Base-by-base conservation (phyloP, 2,888 invertebrate species). In the Drosophila paranaensis region DNA sequence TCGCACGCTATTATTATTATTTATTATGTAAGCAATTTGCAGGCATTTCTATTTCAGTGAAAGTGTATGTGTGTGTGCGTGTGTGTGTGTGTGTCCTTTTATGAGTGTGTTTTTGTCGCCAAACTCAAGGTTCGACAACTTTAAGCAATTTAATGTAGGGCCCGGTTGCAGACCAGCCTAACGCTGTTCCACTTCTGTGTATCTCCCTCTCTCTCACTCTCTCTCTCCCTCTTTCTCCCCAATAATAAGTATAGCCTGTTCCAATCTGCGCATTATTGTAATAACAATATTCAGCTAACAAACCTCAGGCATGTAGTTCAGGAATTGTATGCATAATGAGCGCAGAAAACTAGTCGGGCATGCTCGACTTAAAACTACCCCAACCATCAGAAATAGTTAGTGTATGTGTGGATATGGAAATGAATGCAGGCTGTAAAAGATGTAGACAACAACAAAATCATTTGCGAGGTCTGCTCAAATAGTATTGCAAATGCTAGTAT, bases 1-100 rank as follows among this genome's bases (percentile, higher is more conserved):
- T 89, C 89, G 82, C 87, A 85, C 77, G 87, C 71, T 83, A 84
- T 89, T 87, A 87, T 89, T 89, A 83, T 87, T 87, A 85, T 85
- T 89, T 89, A 89, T 87, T 89, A 89, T 85, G 81, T 71, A 80
- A 88, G 89, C 86, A 85, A 88, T 83, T 83, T 88, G 69, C 82
- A 62, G 74, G 71, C 77, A 85, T 74, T 79, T 33, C 14, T 50
- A 33, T 46, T 33, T 6, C 16, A 30, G 20, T 48, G 46, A n/a
- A 6, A 6, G 42, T 20, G 42, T 37, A 14, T 30, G 39, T 57
- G 62, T 42, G 37, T 39, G 37, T 39, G n/a, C 43, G 48, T 14
- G 14, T 10, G 11, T 57, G 61, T 33, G 27, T 30, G 10, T 42
- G 50, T 51, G 33, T 43, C 45, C 37, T 48, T 33, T 30, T 62